phyloP scores from a whole-genome alignment of 2,888 invertebrate genomes.

The Rhagonycha fulva region DNA sequence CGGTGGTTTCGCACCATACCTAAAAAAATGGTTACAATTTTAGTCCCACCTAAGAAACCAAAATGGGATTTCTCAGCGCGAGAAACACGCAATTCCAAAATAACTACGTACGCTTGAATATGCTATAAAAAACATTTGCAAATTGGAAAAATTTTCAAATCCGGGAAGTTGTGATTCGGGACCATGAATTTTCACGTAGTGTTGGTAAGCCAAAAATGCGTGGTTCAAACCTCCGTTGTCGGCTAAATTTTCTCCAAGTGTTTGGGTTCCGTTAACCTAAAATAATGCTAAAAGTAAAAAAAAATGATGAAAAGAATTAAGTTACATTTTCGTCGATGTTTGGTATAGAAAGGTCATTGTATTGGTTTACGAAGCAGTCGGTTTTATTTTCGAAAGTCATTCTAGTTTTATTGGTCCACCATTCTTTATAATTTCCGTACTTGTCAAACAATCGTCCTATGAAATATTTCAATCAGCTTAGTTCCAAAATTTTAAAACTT shows the following conservation, averaged over 20 bases:
- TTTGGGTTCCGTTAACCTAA: slow-evolving; percentile 74
- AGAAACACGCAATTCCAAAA: not conserved
- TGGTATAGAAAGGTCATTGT: slow-evolving; percentile 68
- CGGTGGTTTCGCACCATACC: slow-evolving; percentile 85
- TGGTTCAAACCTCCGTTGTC: slow-evolving; percentile 82
- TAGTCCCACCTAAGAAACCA: not conserved
- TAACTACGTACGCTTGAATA: slow-evolving; percentile 76
- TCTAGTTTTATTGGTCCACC: slow-evolving; percentile 86
- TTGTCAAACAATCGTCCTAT: slow-evolving; percentile 83
- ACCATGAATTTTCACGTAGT: slow-evolving; percentile 62
- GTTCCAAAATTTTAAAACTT: not conserved
- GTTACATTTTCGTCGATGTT: slow-evolving; percentile 66
- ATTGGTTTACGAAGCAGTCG: slow-evolving; percentile 85
- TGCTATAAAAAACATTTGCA: slow-evolving; percentile 80
- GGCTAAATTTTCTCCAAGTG: slow-evolving; percentile 81
- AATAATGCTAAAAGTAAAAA: slow-evolving; percentile 22
- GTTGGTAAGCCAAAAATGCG: slow-evolving; percentile 70
- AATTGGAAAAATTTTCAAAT: slow-evolving; percentile 69
- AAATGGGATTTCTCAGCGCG: too few relatives aligned
- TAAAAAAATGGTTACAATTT: not conserved
- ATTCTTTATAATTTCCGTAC: slow-evolving; percentile 82
- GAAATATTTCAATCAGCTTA: slow-evolving; percentile 16
- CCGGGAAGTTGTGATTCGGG: slow-evolving; percentile 72
- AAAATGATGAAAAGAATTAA: not conserved
- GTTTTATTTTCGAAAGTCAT: slow-evolving; percentile 75